Percentiles rank a stretch among this genome's conserved stretches.
These are phyloP conservation scores for Paralvinella palmiformis DNA, from an alignment of 1,140 invertebrate species.

Conservation along the genomic window DNA sequence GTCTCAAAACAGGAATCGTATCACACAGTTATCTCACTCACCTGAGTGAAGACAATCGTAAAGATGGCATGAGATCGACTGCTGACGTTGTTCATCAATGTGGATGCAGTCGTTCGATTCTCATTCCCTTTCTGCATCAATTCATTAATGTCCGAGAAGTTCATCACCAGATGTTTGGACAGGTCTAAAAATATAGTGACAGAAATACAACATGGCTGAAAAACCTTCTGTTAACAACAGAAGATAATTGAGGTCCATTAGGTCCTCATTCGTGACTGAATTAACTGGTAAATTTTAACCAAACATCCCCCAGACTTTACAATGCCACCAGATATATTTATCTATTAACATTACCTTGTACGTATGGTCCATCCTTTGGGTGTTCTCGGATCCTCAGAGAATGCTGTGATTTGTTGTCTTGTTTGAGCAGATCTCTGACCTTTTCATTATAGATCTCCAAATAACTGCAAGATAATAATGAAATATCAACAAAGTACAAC, in stretches of 20 bases:
- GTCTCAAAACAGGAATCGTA: too few relatives aligned
- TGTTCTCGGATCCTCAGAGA: constrained; percentile 95
- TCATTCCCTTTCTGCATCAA: constrained; percentile 56
- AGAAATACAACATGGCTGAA: too few relatives aligned
- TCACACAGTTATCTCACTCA: too few relatives aligned
- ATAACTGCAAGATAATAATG: constrained; percentile 64
- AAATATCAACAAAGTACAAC: too few relatives aligned
- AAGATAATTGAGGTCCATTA: too few relatives aligned
- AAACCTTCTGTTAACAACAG: too few relatives aligned
- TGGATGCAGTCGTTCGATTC: constrained; percentile 59
- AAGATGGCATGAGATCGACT: constrained; percentile 61
- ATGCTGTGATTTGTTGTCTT: constrained; percentile 68
- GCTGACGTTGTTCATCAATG: constrained; percentile 63
- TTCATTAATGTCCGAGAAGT: constrained; percentile 54
- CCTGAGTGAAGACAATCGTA: constrained; percentile 48
- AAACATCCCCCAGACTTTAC: too few relatives aligned
- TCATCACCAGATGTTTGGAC: constrained; percentile 52
- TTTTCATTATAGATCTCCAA: constrained; percentile 99
- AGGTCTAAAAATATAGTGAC: constrained; percentile 51
- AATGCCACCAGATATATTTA: neutral
- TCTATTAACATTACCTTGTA: constrained; percentile 65
- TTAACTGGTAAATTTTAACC: too few relatives aligned
- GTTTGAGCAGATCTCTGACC: constrained; percentile 92
- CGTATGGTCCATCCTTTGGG: constrained; percentile 93
- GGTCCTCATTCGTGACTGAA: too few relatives aligned